Evolutionary conservation across 2,888 invertebrate genomes (phyloP), one percentile per base, ranked within the genome.

Genomic region (Meandrusa payeni): DNA sequence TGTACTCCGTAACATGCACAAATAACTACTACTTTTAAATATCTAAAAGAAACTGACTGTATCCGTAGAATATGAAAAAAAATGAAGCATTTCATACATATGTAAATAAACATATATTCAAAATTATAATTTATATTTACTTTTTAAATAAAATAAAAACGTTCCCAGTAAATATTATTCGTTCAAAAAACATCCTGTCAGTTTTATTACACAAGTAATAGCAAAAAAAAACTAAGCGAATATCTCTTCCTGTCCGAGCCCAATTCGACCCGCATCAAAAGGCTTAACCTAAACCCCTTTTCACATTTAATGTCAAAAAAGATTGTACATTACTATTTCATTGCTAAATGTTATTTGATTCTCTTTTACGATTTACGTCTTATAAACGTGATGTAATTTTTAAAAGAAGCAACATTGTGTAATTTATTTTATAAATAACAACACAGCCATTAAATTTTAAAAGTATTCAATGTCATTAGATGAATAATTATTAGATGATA

Each of bases 211-310:
- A 66, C 69, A 71, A 77, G 76, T 79, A 83, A 78, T 71, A 76
- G 78, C 78, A 72, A 81, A 82, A n/a, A n/a, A 77, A 61, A 43
- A 79, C 63, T 62, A 59, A 62, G 77, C 76, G 72, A 83, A 81
- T 74, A 72, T 64, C 69, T 76, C 72, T 69, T 72, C 64, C 71
- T 80, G 85, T 86, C 83, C 73, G 74, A 72, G 77, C 68, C 70
- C 77, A 78, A 87, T 83, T 85, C 67, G 77, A 86, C 87, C 87
- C 86, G 78, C 76, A 69, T 87, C 87, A 87, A 85, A 76, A 51
- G 77, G 87, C 81, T 86, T 85, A 82, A 51, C 50, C 53, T 80
- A 72, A 82, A 82, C 69, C 85, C 86, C 76, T 78, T 82, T 83
- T 83, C 77, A 69, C 76, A 70, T 82, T 83, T 79, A 76, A 69